Conservation (phyloP, 53 echinoderm and acorn worm species). For the Holothuria scabra region DNA sequence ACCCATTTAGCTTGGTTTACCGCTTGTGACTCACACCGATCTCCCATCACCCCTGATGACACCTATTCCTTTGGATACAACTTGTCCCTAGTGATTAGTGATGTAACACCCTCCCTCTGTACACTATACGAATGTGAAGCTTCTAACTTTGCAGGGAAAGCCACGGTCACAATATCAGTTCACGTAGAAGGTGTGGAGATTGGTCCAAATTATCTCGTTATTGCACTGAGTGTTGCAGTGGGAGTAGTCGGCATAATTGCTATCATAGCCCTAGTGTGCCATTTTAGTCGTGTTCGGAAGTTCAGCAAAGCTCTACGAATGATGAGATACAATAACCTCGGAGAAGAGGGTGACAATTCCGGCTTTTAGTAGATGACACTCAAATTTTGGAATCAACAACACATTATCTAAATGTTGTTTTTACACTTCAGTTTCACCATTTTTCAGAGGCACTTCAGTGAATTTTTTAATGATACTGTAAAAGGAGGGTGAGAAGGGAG, state of each 20-base stretch:
- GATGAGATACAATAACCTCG: slow-evolving; percentile 11
- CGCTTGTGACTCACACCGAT: background rate
- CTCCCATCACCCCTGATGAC: background rate
- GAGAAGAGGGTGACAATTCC: background rate
- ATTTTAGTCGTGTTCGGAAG: slow-evolving; percentile 31
- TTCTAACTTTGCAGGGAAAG: background rate
- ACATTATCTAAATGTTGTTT: no score
- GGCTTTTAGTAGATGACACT: no score
- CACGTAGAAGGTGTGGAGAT: background rate
- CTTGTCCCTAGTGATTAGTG: slow-evolving; percentile 9
- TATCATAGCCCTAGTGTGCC: slow-evolving; percentile 7
- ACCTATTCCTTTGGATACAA: slow-evolving; percentile 24
- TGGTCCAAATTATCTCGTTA: background rate
- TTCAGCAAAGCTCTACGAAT: slow-evolving; percentile 12
- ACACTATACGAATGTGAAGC: background rate
- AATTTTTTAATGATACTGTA: no score
- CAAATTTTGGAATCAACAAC: no score
- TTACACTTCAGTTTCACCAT: no score
- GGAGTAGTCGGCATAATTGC: slow-evolving; percentile 19
- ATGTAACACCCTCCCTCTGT: slow-evolving; percentile 1
- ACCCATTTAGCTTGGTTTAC: slow-evolving; percentile 13
- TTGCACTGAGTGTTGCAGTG: slow-evolving; percentile 20
- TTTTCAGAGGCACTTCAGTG: no score
- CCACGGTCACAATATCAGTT: background rate
- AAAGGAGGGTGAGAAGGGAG: no score